Base-by-base conservation (phyloP, 2,113 vertebrate genomes). In the Nesogale talazaci region DNA sequence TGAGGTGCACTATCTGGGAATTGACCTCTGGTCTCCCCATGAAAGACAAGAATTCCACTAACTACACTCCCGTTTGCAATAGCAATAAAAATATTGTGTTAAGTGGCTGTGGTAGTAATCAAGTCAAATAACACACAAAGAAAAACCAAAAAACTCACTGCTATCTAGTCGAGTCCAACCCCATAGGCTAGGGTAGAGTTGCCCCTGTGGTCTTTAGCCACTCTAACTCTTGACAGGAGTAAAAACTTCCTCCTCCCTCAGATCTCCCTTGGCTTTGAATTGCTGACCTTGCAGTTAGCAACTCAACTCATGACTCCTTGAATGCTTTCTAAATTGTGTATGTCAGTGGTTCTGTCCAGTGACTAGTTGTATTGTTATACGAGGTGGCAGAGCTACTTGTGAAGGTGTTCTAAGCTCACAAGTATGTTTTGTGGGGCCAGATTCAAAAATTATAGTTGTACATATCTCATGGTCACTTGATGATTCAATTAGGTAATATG, bases 61-160 rank as follows among this genome's bases (percentile, higher is more conserved):
- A 6, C 14, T 3, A 34, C 5, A 17, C 69, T 19, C 17, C 69
- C 3, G 34, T 22, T 92, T 88, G 59, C 25, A 77, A 67, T 86
- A 67, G 76, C 42, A 59, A 83, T 74, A 86, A 94, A 87, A 93
- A 46, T 81, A 59, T 6, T 88, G 69, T 84, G 31, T 40, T 61
- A 75, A 25, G 12, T 4, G 20, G 6, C 69, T 80, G 36, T 76
- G 78, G 76, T 75, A 94, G 69, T 88, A 22, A 75, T 90, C 65
- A 88, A 61, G 36, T 59, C 78, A 83, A 92, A 38, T 89, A 74
- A 70, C 88, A 88, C 86, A 81, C 77, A 81, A 63, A 82, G 36
- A 86, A 78, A 52, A 52, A 12, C 46, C 46, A 6, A 5, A 52
- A 52, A 12, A 52, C 42, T 52, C 46, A 52, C 46, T 52, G 46